Base-by-base conservation (phyloP, 2,888 invertebrate genomes). In the Drymonia ruficornis region DNA sequence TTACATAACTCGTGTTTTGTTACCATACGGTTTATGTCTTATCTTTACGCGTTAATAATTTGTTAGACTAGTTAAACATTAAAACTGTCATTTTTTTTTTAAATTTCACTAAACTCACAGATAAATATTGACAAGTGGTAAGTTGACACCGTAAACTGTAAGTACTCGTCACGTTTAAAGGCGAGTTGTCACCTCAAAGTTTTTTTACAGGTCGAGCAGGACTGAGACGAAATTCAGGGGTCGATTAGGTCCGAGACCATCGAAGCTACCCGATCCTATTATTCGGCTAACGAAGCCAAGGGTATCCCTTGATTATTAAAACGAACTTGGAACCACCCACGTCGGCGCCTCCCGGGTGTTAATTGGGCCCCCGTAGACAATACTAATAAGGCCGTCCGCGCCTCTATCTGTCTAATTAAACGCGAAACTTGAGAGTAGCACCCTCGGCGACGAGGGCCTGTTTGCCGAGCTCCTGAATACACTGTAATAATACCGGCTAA, bases 311-410 rank as follows among this genome's bases (percentile, higher is more conserved):
- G 89, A 90, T 92, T 91, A 91, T 91, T 89, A 91, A 91, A 92
- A 89, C 87, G 88, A 89, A 86, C 84, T 86, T 79, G 82, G 82
- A 80, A 77, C 90, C 89, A 86, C 88, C 90, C 87, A 86, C 88
- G 58, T 62, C 58, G 82, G 84, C 81, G 84, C 81, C 88, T 76
- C 84, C 87, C 84, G 84, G 85, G 92, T 89, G 92, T 91, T 92
- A 91, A 91, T 92, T 92, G 91, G 91, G 91, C 91, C 89, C 89
- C 91, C 90, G 91, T 90, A 92, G 91, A 92, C 91, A 92, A 92
- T 92, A 91, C 91, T 92, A 92, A 92, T 92, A 92, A 92, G 91
- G 88, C 89, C 87, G 91, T 89, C 89, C 91, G 91, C 89, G 91
- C 88, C 84, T 91, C 91, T 91, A 91, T 91, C 91, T 89, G 91